These are phyloP conservation scores for Sorex maritimensis DNA, from an alignment of 2,797 vertebrate genomes.

Conservation along the genomic window DNA sequence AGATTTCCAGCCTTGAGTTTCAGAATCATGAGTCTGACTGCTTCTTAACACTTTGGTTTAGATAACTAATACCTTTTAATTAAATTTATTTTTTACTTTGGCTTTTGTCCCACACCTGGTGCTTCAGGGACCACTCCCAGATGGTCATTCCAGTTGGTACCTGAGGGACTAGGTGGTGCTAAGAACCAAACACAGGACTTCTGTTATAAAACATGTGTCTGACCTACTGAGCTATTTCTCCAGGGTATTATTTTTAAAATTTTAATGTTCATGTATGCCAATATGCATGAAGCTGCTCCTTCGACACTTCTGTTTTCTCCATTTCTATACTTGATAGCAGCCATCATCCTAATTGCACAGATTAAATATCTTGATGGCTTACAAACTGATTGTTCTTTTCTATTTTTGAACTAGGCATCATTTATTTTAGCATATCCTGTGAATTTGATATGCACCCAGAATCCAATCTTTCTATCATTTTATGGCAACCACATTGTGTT, in stretches of 20 bases:
- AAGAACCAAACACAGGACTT: too few relatives aligned
- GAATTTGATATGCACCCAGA: background rate
- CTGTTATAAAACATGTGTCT: too few relatives aligned
- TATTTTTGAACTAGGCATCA: background rate
- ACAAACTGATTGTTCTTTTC: background rate
- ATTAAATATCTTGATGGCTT: background rate
- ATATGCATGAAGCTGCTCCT: background rate
- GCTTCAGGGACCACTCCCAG: too few relatives aligned
- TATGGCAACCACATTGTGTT: background rate
- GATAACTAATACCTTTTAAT: background rate
- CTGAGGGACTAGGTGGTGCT: too few relatives aligned
- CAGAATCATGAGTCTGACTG: background rate
- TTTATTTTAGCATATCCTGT: background rate
- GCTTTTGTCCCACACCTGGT: too few relatives aligned
- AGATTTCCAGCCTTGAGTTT: background rate
- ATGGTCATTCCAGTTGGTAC: too few relatives aligned
- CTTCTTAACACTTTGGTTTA: slow-evolving; percentile 5
- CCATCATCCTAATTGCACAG: background rate
- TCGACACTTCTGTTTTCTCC: background rate
- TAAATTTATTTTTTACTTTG: too few relatives aligned
- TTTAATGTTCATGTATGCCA: background rate
- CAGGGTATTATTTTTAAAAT: too few relatives aligned
- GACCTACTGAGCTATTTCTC: too few relatives aligned
- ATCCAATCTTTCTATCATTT: background rate
- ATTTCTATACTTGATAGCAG: background rate